Percentiles rank a stretch among this genome's conserved stretches.
Conservation (phyloP, 2,888 invertebrate species). For the Parasteatoda lunata region DNA sequence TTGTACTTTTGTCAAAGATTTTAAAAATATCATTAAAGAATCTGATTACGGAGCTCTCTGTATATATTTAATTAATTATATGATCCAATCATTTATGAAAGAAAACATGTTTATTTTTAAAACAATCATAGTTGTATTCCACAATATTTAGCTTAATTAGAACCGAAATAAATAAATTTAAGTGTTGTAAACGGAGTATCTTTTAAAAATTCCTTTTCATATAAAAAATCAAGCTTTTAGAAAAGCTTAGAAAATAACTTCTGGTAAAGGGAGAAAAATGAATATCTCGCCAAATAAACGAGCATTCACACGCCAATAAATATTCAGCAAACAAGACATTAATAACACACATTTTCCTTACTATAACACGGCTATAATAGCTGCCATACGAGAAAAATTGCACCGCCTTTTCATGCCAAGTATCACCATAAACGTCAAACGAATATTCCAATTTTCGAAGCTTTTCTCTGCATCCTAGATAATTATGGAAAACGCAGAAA, state of each 20-base stretch:
- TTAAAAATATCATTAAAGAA: too few relatives aligned
- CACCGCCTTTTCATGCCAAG: conserved; percentile 3
- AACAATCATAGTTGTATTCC: too few relatives aligned
- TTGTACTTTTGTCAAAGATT: too few relatives aligned
- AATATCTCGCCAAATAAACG: background rate
- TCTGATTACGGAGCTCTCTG: too few relatives aligned
- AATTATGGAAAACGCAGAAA: conserved; percentile 2
- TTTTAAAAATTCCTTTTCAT: too few relatives aligned
- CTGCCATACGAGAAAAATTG: background rate
- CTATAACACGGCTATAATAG: background rate
- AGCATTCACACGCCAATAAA: background rate
- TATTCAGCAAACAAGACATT: background rate
- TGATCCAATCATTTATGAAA: too few relatives aligned
- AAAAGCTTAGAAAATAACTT: background rate
- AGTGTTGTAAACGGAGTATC: too few relatives aligned
- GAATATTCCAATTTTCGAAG: conserved; percentile 3
- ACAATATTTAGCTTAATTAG: too few relatives aligned
- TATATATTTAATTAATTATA: too few relatives aligned
- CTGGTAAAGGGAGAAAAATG: background rate
- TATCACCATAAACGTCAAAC: conserved; percentile 19
- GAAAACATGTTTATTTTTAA: too few relatives aligned
- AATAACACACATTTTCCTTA: background rate
- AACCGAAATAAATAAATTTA: too few relatives aligned
- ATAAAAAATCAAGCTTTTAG: background rate
- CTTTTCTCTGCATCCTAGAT: background rate